A percentile compares a stretch with the other conserved stretches of the same genome.
Evolutionary conservation across 1,140 invertebrate genomes (phyloP).

Genomic region (Papilio dardanus): DNA sequence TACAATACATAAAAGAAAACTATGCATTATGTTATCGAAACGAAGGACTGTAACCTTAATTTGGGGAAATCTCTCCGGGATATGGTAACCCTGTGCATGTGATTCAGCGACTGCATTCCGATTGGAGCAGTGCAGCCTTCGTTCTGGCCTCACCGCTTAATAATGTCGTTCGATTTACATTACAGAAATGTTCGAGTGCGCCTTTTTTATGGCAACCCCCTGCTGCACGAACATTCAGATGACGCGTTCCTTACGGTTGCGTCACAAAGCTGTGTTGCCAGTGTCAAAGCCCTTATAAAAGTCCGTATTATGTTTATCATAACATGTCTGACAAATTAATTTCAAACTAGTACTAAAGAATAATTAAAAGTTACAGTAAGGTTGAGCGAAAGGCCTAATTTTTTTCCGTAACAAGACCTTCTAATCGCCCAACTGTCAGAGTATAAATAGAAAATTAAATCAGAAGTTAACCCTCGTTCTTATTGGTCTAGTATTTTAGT

Average conservation of each 20-base stretch:
- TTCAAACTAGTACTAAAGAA: no score
- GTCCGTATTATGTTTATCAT: no score
- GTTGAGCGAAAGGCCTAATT: neutral
- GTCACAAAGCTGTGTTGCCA: slow-evolving; percentile 17
- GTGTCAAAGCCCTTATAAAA: slow-evolving; percentile 21
- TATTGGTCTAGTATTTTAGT: no score
- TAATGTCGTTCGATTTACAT: slow-evolving; percentile 38
- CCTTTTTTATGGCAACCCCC: slow-evolving; percentile 36
- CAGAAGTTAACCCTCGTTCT: no score
- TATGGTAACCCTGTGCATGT: slow-evolving; percentile 34
- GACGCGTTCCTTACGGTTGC: slow-evolving; percentile 10
- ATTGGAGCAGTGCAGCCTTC: slow-evolving; percentile 41
- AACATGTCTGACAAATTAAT: no score
- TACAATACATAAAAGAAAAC: neutral
- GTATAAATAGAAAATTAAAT: neutral
- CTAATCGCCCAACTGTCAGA: neutral
- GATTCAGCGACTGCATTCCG: slow-evolving; percentile 46
- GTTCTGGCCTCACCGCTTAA: slow-evolving; percentile 34
- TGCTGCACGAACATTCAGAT: slow-evolving; percentile 21
- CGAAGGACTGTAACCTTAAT: neutral
- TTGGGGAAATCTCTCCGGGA: neutral
- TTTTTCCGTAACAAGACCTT: neutral
- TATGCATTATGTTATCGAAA: neutral
- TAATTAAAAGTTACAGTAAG: no score
- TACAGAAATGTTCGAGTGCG: slow-evolving; percentile 19